Evolutionary conservation across 2,888 invertebrate species (phyloP).

Genomic region (Agrypnus murinus): DNA sequence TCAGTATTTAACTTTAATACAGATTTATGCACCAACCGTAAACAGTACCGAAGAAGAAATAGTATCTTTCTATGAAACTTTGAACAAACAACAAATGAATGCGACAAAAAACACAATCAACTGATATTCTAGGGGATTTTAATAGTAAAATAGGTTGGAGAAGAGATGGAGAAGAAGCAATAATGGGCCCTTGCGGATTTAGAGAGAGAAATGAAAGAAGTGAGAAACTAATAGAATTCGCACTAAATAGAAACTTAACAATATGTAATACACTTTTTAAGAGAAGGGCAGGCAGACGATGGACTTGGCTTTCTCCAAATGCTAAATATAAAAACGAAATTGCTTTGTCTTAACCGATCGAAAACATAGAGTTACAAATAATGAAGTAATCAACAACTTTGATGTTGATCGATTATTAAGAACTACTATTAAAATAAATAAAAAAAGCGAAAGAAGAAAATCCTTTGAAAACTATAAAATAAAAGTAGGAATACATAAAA

Average conservation of each 20-base stretch:
- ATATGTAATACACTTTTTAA: conserved; percentile 19
- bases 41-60: conserved; percentile 2
- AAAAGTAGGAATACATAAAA: background rate
- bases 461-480: conserved; percentile 7
- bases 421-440: conserved; percentile 7
- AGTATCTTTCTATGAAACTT: background rate
- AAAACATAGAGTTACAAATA: conserved; percentile 15
- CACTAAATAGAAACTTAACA: conserved; percentile 11
- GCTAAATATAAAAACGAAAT: conserved; percentile 6
- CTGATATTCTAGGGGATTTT: conserved; percentile 9
- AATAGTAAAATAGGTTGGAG: conserved; percentile 19
- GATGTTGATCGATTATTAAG: conserved; percentile 9
- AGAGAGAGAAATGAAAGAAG: conserved; percentile 1
- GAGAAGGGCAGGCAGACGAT: background rate
- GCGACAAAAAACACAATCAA: background rate
- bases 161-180: conserved; percentile 7
- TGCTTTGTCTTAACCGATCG: background rate
- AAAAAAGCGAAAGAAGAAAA: background rate
- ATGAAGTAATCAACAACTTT: conserved; percentile 4
- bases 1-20: conserved; percentile 12
- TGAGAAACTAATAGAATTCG: conserved; percentile 10
- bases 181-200: background rate
- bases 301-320: conserved; percentile 10
- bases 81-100: conserved; percentile 7
- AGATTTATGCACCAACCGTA: conserved; percentile 3